Evolutionary conservation across 23 tunicate species (phyloP), one percentile per base, ranked within the genome.

Genomic region (Corella eumyota): DNA sequence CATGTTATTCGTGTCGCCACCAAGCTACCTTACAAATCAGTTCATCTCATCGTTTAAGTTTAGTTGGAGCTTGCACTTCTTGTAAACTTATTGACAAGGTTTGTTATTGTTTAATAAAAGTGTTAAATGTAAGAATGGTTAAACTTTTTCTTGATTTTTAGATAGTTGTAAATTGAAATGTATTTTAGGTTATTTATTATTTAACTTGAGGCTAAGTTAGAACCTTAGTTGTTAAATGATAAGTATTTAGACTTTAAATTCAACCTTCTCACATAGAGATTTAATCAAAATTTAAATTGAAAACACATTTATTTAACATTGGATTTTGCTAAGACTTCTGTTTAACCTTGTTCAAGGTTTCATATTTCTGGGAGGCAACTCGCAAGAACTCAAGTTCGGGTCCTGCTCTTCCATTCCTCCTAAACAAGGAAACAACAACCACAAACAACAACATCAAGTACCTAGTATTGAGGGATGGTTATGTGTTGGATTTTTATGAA

Each of bases 401-500:
- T 2, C 31, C 23, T 33, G 3, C 37, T 9, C 46, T 40, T 1
- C 34, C 58, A 1, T 79, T 88, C 50, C 77, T 73, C 22, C 51
- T 78, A 29, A 77, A 79, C 62, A 49, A 38, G 26, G 52, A 26
- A n/a, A 88, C 77, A 30, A 88, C 96, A 36, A 88, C 96, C 17
- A 88, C 96, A 21, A 88, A 88, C 24, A 50, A 52, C 31, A 47
- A 40, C n/a, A 70, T 68, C n/a, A 56, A 60, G 45, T 72, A 79
- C 38, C 52, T 88, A 19, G 96, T 88, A 25, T 77, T 88, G 3
- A 56, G 78, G n/a, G 78, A 32, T 33, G 86, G 71, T 15, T 77
- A 78, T 25, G 48, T 88, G 21, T 9, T 27, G 29, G 31, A 67
- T 23, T 72, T 45, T 58, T 67, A 72, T 61, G 81, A 77, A 34